Percentiles rank a stretch among this genome's conserved stretches.
phyloP scores from a whole-genome alignment of 2,797 vertebrate genomes.

The Leucoraja ocellata region DNA sequence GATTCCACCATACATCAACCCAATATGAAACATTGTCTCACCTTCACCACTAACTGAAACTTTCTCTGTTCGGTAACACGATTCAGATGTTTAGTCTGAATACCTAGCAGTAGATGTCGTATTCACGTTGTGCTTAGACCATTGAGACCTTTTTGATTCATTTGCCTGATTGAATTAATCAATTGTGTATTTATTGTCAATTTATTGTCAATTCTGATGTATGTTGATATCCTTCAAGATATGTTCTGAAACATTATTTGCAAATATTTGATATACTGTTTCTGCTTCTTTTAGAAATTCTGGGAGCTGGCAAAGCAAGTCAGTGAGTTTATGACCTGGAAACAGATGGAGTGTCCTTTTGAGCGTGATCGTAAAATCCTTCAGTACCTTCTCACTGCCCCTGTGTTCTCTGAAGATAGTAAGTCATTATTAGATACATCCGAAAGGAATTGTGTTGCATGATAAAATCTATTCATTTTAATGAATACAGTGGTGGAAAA shows the following conservation, averaged over 20 bases:
- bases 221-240: neutral
- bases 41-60: too few relatives aligned
- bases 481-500: neutral
- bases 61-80: neutral
- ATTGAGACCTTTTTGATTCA: neutral
- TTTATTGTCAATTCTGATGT: neutral
- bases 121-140: neutral
- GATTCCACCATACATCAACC: neutral
- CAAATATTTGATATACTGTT: slow-evolving; percentile 43
- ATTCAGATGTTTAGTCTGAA: neutral
- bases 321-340: slow-evolving; percentile 89
- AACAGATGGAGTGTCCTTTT: slow-evolving; percentile 86
- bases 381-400: slow-evolving; percentile 79
- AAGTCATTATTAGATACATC: slow-evolving; percentile 43
- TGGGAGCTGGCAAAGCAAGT: slow-evolving; percentile 91
- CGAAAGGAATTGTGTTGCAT: neutral
- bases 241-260: slow-evolving; percentile 20
- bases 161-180: neutral
- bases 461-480: neutral
- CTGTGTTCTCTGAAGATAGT: slow-evolving; percentile 86
- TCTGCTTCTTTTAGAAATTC: slow-evolving; percentile 69
- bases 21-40: neutral
- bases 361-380: slow-evolving; percentile 83
- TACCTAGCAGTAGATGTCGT: neutral
- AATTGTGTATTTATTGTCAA: neutral